Conservation (phyloP, 2,797 vertebrate genomes). For the Cichlasoma orientale region DNA sequence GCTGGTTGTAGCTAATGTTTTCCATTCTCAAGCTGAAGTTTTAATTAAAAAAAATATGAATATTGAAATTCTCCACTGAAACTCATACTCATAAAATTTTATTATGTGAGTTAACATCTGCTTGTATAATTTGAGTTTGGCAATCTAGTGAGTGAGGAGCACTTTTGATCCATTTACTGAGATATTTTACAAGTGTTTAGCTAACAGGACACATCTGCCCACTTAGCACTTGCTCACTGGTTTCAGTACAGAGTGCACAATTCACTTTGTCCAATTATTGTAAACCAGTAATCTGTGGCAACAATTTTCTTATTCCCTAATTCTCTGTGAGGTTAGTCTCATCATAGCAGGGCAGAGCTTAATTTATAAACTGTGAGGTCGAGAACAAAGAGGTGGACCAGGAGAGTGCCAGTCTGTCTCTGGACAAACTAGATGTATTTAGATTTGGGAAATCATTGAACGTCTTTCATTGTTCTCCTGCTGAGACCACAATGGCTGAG, state of each 20-base stretch:
- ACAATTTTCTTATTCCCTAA: too few relatives aligned
- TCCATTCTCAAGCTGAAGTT: neutral
- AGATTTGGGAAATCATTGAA: neutral
- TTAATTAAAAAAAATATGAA: neutral
- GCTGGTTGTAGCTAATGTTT: neutral
- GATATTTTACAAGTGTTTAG: constrained; percentile 36
- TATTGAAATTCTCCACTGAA: constrained; percentile 6
- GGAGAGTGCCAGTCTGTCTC: neutral
- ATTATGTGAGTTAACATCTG: constrained; percentile 26
- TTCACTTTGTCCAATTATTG: too few relatives aligned
- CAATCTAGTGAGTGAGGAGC: constrained; percentile 35
- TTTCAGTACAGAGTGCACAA: neutral
- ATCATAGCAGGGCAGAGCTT: too few relatives aligned
- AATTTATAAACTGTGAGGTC: too few relatives aligned
- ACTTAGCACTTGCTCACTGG: constrained; percentile 29
- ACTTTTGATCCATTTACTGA: constrained; percentile 33
- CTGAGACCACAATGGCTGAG: neutral
- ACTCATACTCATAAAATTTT: constrained; percentile 20
- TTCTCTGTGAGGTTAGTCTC: too few relatives aligned
- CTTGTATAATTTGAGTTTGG: constrained; percentile 27
- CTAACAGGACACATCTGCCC: constrained; percentile 36
- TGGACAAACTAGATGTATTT: neutral
- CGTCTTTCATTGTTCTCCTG: neutral
- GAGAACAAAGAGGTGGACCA: too few relatives aligned
- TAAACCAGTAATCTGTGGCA: too few relatives aligned